Evolutionary conservation across 2,888 invertebrate species (phyloP).

Genomic region (Metalampra italica): DNA sequence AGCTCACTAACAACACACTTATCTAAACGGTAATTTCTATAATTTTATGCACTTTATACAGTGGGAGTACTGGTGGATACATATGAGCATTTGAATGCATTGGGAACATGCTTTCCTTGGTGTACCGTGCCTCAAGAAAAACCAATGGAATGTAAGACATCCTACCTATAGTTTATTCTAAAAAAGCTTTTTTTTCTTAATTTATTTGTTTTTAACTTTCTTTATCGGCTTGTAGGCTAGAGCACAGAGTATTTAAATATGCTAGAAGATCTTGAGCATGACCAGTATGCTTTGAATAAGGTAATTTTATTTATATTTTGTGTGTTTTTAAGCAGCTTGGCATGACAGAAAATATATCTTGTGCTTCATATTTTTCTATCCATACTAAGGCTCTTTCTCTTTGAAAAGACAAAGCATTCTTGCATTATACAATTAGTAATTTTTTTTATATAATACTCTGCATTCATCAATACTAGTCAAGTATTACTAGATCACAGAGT

Average conservation of each 20-base stretch:
- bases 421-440: too few species aligned
- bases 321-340: constrained; percentile 9
- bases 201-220: constrained; percentile 26
- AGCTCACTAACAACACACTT: constrained; percentile 1
- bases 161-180: constrained; percentile 2
- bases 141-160: constrained; percentile 60
- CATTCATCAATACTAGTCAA: too few species aligned
- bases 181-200: constrained; percentile 3
- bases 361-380: too few species aligned
- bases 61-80: constrained; percentile 84
- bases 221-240: constrained; percentile 38
- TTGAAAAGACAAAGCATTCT: too few species aligned
- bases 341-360: not conserved
- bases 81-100: constrained; percentile 85
- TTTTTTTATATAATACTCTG: too few species aligned
- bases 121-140: constrained; percentile 76
- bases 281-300: constrained; percentile 30
- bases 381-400: too few species aligned
- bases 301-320: constrained; percentile 29
- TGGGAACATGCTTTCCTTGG: constrained; percentile 89
- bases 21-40: not conserved
- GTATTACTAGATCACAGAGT: too few species aligned
- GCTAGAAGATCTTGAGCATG: constrained; percentile 44
- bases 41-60: constrained; percentile 39
- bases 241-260: constrained; percentile 12